Conservation (phyloP, 1,140 invertebrate species). For the Nephila pilipes region DNA sequence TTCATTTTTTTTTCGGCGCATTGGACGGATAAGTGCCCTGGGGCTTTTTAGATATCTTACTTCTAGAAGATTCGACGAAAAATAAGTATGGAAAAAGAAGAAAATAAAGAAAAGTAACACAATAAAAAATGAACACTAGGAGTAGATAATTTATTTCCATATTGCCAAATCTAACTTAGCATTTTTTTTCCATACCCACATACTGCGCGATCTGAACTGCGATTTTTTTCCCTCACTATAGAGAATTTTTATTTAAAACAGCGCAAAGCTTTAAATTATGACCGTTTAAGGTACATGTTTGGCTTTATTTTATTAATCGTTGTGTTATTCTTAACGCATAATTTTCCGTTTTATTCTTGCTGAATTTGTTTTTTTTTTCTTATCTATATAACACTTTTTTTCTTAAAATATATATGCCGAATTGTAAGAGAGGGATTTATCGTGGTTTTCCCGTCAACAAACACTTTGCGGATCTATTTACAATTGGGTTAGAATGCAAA, state of each 20-base stretch:
- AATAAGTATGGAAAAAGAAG: constrained; percentile 42
- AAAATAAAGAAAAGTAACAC: neutral
- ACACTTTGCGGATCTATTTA: no score
- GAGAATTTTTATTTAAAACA: neutral
- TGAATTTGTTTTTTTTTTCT: no score
- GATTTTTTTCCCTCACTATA: neutral
- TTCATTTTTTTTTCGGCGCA: constrained; percentile 18
- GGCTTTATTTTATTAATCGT: constrained; percentile 51
- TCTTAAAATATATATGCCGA: no score
- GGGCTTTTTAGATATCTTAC: constrained; percentile 59
- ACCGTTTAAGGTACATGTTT: constrained; percentile 28
- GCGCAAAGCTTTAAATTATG: constrained; percentile 44
- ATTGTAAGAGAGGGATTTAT: no score
- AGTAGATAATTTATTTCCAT: constrained; percentile 63
- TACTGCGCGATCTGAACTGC: neutral
- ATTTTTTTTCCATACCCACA: neutral
- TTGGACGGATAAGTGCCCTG: constrained; percentile 5
- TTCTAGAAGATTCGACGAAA: constrained; percentile 37
- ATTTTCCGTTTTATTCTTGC: neutral
- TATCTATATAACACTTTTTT: no score
- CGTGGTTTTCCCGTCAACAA: no score
- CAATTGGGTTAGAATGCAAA: no score
- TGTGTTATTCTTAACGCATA: constrained; percentile 13
- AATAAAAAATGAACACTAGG: neutral
- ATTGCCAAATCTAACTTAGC: constrained; percentile 36